Conservation (phyloP, 2,797 vertebrate species). For the Darevskia mixta region DNA sequence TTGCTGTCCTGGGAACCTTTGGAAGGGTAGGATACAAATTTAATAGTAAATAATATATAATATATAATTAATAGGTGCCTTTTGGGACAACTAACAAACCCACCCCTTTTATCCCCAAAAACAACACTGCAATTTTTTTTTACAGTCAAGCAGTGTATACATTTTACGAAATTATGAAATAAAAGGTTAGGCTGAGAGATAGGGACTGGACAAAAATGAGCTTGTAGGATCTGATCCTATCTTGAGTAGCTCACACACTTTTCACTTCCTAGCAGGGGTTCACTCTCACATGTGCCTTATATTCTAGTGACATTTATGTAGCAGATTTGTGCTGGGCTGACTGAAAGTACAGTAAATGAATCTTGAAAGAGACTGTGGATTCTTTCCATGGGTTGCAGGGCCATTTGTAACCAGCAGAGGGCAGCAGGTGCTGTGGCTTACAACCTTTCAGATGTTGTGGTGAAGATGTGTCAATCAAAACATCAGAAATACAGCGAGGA, state of each 20-base stretch:
- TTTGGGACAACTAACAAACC: no score
- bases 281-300: background rate
- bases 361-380: no score
- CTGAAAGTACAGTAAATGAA: background rate
- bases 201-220: background rate
- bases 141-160: no score
- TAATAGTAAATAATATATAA: no score
- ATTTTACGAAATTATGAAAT: no score
- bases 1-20: no score
- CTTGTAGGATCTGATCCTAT: background rate
- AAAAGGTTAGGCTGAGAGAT: background rate
- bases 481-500: background rate
- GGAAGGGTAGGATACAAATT: no score
- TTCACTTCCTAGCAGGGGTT: background rate
- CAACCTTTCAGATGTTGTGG: background rate
- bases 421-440: slow-evolving; percentile 1
- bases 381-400: background rate
- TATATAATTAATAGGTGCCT: no score
- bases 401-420: slow-evolving; percentile 4
- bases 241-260: background rate
- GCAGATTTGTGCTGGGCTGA: background rate
- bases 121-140: no score
- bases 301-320: background rate
- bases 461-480: background rate
- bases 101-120: no score